These are phyloP conservation scores for Neodiprion pinetum DNA, from an alignment of 1,140 invertebrate genomes.

Conservation along the genomic window DNA sequence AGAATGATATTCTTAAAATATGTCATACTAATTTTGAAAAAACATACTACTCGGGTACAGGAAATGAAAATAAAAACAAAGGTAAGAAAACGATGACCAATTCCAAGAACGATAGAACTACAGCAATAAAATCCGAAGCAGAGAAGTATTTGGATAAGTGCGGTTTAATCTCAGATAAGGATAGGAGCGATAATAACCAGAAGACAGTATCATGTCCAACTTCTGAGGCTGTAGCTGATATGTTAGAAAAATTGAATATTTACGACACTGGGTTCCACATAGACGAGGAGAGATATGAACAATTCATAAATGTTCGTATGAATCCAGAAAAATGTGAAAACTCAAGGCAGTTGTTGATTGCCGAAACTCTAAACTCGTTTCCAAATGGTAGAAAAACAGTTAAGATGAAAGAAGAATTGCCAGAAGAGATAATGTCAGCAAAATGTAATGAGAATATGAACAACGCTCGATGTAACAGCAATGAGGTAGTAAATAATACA, in stretches of 20 bases:
- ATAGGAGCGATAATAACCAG: neutral
- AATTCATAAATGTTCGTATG: neutral
- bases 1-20: too few relatives aligned
- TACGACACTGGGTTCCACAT: constrained; percentile 20
- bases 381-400: neutral
- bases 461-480: neutral
- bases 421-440: neutral
- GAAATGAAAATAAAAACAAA: neutral
- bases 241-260: constrained; percentile 29
- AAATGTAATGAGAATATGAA: neutral
- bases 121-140: constrained; percentile 15
- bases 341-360: neutral
- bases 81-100: too few relatives aligned
- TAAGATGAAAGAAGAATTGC: neutral
- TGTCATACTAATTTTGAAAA: neutral
- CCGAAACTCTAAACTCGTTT: neutral
- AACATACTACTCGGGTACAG: neutral
- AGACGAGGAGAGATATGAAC: neutral
- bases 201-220: constrained; percentile 1
- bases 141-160: constrained; percentile 31
- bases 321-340: neutral
- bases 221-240: constrained; percentile 16
- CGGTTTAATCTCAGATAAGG: neutral
- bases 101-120: too few relatives aligned
- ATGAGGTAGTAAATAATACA: too few relatives aligned